Evolutionary conservation across 1,140 invertebrate genomes (phyloP), one percentile per base, ranked within the genome.

Genomic region (Armadillidium nasatum): DNA sequence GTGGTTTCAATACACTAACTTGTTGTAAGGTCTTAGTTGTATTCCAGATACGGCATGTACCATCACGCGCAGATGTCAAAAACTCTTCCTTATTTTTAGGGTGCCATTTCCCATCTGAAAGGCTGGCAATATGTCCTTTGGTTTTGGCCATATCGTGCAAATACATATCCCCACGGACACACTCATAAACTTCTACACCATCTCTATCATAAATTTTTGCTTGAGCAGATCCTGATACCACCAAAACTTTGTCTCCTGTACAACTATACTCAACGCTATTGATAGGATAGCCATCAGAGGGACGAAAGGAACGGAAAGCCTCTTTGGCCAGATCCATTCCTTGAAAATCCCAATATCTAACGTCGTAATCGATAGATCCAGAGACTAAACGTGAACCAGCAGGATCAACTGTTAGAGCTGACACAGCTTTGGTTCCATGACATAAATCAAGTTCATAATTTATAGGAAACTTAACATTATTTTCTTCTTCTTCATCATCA

Each of bases 291-390:
- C 88, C 88, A 46, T 79, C 76, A 71, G 79, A 23, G n/a, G 80
- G 80, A 33, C 78, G 81, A 74, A 84, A 83, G 72, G 76, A 82
- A n/a, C 97, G 88, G 83, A 98, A 99, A 79, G 93, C 93, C 72
- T 92, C 88, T 85, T 97, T 88, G 0, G 91, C 90, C 0, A 92
- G 88, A 85, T 99, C 96, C 95, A 99, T 98, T 10, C 96, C 96
- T 75, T 94, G 92, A 88, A 99, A 99, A 86, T 99, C 97, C 94
- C 95, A 99, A 80, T 99, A 93, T 76, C 91, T 92, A 0, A 99
- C 91, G 81, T 98, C 94, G 86, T 98, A 99, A 83, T 99, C 96
- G 33, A 94, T 89, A 7, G 87, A 85, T 13, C 82, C 82, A 45
- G 93, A 93, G 0, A 95, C 94, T 13, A 99, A 3, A 33, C 97